Evolutionary conservation across 1,140 invertebrate genomes (phyloP).

Genomic region (Achroia grisella): DNA sequence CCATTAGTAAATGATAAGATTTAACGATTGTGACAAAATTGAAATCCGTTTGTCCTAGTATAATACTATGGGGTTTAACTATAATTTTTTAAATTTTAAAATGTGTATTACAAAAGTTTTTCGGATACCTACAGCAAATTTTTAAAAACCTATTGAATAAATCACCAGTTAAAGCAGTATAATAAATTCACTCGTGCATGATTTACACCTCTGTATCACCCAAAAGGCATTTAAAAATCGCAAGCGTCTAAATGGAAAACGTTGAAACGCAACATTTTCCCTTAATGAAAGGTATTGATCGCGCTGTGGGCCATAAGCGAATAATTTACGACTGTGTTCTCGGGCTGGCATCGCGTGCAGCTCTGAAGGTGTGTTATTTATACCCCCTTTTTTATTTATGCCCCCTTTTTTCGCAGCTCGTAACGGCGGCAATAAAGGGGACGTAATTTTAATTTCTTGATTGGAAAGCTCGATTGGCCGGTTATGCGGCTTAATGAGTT

Average conservation of each 20-base stretch:
- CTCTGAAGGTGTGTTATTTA: constrained; percentile 69
- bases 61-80: too few relatives aligned
- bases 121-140: too few relatives aligned
- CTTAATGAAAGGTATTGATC: constrained; percentile 69
- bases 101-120: too few relatives aligned
- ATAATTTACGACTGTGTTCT: constrained; percentile 62
- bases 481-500: constrained; percentile 70
- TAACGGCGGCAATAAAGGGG: constrained; percentile 65
- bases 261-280: constrained; percentile 54
- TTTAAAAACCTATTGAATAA: background rate
- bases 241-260: constrained; percentile 32
- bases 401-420: constrained; percentile 72
- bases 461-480: constrained; percentile 69
- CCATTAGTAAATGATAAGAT: too few relatives aligned
- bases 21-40: too few relatives aligned
- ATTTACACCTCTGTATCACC: constrained; percentile 5
- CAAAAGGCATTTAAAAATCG: constrained; percentile 24
- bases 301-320: constrained; percentile 42
- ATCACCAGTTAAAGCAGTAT: too few relatives aligned
- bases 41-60: too few relatives aligned
- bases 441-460: constrained; percentile 72
- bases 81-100: background rate
- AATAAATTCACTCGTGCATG: background rate
- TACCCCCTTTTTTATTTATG: constrained; percentile 70
- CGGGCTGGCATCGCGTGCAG: constrained; percentile 47